Evolutionary conservation across 2,113 vertebrate genomes (phyloP).

Genomic region (Cynocephalus volans): DNA sequence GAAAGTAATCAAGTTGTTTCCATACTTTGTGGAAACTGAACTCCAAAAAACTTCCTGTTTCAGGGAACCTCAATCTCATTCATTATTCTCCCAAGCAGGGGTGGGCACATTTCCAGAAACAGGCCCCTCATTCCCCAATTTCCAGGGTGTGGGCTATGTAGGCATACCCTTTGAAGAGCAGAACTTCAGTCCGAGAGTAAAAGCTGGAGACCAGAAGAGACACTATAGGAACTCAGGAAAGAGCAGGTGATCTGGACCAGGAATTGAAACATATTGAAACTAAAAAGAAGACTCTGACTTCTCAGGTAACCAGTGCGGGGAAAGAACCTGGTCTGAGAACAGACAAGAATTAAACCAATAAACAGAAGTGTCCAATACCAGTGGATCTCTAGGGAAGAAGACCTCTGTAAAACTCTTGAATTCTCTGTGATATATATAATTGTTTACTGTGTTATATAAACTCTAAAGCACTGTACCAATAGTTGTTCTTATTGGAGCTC

Average conservation of each 20-base stretch:
- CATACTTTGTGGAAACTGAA: not conserved
- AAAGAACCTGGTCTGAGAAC: not conserved
- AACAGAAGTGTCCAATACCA: not conserved
- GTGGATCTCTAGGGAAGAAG: not conserved
- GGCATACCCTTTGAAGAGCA: not conserved
- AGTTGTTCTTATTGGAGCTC: not conserved
- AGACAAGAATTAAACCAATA: not conserved
- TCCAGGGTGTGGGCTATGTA: not conserved
- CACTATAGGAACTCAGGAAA: not conserved
- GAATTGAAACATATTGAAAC: not conserved
- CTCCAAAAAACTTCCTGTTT: not conserved
- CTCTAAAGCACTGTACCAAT: not conserved
- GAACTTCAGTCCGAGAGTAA: not conserved
- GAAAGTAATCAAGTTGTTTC: not conserved
- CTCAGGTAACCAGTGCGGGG: not conserved
- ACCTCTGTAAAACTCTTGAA: not conserved
- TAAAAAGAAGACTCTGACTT: slow-evolving; percentile 5
- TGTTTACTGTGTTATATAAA: slow-evolving; percentile 16
- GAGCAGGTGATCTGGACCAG: not conserved
- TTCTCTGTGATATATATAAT: not conserved
- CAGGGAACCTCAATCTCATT: not conserved
- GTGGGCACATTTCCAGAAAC: not conserved
- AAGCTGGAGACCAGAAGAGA: not conserved
- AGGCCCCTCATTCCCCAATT: not conserved
- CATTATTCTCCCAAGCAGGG: not conserved